Evolutionary conservation across 2,888 invertebrate genomes (phyloP).

Genomic region (Machimus rusticus): DNA sequence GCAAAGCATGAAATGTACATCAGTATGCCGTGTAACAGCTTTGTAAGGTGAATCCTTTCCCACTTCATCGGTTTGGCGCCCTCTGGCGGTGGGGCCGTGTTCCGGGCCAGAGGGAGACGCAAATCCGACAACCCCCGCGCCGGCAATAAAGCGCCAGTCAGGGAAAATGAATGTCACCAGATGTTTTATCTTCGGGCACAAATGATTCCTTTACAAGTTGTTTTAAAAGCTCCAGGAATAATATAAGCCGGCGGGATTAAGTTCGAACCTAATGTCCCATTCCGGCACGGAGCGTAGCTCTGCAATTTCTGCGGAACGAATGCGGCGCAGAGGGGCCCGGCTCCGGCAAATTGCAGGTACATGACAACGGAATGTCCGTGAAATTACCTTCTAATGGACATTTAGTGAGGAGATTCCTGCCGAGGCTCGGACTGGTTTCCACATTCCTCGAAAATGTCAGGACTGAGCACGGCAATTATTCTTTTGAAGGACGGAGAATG

Average conservation of each 20-base stretch:
- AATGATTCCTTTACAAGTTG: conserved; percentile 8
- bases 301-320: background rate
- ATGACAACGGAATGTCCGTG: background rate
- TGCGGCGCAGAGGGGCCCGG: background rate
- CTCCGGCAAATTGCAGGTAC: background rate
- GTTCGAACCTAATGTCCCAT: background rate
- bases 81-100: background rate
- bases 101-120: background rate
- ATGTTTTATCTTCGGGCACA: background rate
- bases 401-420: background rate
- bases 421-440: background rate
- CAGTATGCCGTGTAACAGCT: background rate
- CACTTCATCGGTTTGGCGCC: background rate
- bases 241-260: conserved; percentile 1
- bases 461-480: background rate
- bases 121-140: background rate
- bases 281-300: background rate
- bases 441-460: background rate
- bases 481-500: background rate
- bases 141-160: background rate
- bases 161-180: background rate
- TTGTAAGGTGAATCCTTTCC: conserved; percentile 7
- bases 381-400: background rate
- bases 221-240: background rate
- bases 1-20: conserved; percentile 6